Evolutionary conservation across 2,888 invertebrate genomes (phyloP), one percentile per base, ranked within the genome.

Genomic region (Scaptomyza caliginosa): DNA sequence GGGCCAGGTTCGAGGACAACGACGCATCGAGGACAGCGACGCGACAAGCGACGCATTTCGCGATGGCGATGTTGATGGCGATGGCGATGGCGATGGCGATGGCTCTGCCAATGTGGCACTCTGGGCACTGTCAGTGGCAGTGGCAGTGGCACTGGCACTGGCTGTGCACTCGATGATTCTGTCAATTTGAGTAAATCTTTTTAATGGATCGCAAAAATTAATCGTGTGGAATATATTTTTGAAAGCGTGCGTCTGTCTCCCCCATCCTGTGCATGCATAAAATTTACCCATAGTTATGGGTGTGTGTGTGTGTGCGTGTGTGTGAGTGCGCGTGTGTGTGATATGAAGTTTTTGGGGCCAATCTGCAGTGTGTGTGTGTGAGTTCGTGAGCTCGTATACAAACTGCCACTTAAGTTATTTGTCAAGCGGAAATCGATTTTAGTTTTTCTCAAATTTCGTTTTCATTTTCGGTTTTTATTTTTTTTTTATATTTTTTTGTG

Each of bases 141-240:
- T 34, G 32, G 32, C 32, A 7, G 7, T 30, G 30, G n/a, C 28
- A 3, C 28, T n/a, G 28, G 11, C 30, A 4, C 16, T 34, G 62
- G 52, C 54, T 32, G 58, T n/a, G 59, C 77, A 50, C 74, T 59
- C 78, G 69, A 71, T 76, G 83, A 78, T 80, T 86, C 78, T 86
- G 86, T 86, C 83, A 83, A 86, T 83, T 83, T 81, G 86, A 86
- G 86, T 82, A 85, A 83, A 83, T 86, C 83, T 83, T 78, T 83
- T 83, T 86, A 83, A 83, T 83, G 83, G 83, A 83, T 83, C 86
- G 83, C 84, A 83, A 83, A 86, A 83, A 83, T 83, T 86, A 86
- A 83, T 83, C 83, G 83, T 80, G 81, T 81, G 83, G 86, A 83
- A 83, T 82, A 83, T 85, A 70, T 76, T 84, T 69, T 84, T 72